Evolutionary conservation across 2,797 vertebrate species (phyloP), one percentile per base, ranked within the genome.

Genomic region (Gadopsis marmoratus): DNA sequence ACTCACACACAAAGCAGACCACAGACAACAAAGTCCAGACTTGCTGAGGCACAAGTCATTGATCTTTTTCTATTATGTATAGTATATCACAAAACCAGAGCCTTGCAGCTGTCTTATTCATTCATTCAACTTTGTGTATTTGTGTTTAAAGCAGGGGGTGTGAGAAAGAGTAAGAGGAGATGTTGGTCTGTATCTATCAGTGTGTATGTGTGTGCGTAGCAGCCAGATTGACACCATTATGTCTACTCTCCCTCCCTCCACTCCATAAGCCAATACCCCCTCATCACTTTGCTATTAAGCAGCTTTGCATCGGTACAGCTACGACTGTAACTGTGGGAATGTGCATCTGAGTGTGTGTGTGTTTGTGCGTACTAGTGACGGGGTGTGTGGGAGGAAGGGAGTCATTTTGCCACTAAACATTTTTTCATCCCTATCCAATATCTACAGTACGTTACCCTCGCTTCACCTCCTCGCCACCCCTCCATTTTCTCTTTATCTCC

Each of bases 151-250:
- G 6, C 55, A 48, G 41, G 31, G 6, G 9, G 58, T n/a, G 43
- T 31, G 2, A 58, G 29, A 64, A 45, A 21, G 31, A 45, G 47
- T 16, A 59, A 50, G 54, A 54, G 11, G 17, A 41, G 45, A 59
- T 45, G 69, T 33, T 63, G 55, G 54, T 74, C 61, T 71, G 29
- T 37, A 35, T 77, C 19, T 59, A 35, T 78, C 45, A 47, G 50
- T 62, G 53, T 43, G 58, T 63, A 68, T 58, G 47, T 58, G 63
- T 63, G 26, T 43, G 53, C 37, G 23, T 31, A 41, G 31, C 63
- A 72, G 78, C 78, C 83, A 83, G 83, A 87, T 71, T 88, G 89
- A 93, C 91, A 88, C 88, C 87, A 91, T 90, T 87, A 89, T 88
- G 89, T 91, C 87, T 84, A 61, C 61, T 88, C 85, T 76, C 81